Conservation (phyloP, 2,888 invertebrate genomes). For the Tortrix viridana region DNA sequence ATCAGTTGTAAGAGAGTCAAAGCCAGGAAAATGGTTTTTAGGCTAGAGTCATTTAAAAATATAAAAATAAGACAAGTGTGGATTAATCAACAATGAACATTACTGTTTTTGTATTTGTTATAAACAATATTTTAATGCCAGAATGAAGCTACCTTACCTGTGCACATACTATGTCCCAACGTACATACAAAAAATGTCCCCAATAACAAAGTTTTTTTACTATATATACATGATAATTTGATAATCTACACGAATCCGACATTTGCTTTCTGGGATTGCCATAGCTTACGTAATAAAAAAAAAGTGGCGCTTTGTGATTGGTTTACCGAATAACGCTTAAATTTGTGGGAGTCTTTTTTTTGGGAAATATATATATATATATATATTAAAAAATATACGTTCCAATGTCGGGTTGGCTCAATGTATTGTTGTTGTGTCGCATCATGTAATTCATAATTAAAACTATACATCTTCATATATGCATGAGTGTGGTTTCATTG, state of each 20-base stretch:
- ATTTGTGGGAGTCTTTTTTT: slow-evolving; percentile 52
- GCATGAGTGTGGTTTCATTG: slow-evolving; percentile 82
- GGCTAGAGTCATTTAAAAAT: too few species aligned
- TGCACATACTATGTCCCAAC: slow-evolving; percentile 18
- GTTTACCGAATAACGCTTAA: slow-evolving; percentile 77
- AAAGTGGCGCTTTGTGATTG: slow-evolving; percentile 76
- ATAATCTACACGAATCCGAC: slow-evolving; percentile 64
- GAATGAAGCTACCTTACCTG: slow-evolving; percentile 5
- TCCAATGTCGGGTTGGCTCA: slow-evolving; percentile 75
- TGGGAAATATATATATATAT: slow-evolving; percentile 26
- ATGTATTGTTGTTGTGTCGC: slow-evolving; percentile 56
- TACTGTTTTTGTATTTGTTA: too few species aligned
- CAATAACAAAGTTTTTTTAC: slow-evolving; percentile 45
- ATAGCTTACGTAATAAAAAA: slow-evolving; percentile 61
- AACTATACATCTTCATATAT: slow-evolving; percentile 61
- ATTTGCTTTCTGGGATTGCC: slow-evolving; percentile 79
- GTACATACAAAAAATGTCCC: slow-evolving; percentile 1
- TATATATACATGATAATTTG: slow-evolving; percentile 27
- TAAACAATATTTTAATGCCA: background rate
- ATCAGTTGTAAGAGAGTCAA: too few species aligned
- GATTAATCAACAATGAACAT: too few species aligned
- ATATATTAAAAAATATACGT: slow-evolving; percentile 47
- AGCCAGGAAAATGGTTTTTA: too few species aligned
- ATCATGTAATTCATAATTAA: slow-evolving; percentile 50
- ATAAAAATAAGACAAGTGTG: too few species aligned